phyloP scores from a whole-genome alignment of 1,140 invertebrate species.

The Meloidogyne floridensis region DNA sequence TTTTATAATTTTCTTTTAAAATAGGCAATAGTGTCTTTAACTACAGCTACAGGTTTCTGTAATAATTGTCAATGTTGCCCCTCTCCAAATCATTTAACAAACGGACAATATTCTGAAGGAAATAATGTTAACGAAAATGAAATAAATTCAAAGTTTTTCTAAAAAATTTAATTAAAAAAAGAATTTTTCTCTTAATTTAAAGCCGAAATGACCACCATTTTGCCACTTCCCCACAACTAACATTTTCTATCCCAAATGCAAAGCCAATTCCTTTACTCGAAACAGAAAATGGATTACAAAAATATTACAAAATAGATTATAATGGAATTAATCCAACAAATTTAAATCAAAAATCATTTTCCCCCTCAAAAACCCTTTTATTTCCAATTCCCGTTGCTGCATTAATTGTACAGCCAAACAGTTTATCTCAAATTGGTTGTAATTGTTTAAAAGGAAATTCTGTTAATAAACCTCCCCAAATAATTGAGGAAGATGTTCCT shows the following conservation, averaged over 20 bases:
- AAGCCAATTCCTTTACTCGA: neutral
- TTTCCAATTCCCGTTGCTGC: neutral
- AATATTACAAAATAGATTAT: neutral
- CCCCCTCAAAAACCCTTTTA: no score
- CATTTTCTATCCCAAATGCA: neutral
- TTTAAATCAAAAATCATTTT: neutral
- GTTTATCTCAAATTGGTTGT: no score
- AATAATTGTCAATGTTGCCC: slow-evolving; percentile 1
- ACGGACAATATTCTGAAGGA: neutral
- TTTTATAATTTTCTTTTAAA: no score
- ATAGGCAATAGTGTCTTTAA: neutral
- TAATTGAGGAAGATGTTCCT: slow-evolving; percentile 4
- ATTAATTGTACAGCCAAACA: neutral
- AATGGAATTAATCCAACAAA: neutral
- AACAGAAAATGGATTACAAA: neutral
- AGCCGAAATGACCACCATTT: no score
- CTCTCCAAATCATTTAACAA: neutral
- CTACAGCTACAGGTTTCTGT: neutral
- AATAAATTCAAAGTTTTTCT: neutral
- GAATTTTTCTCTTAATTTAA: neutral
- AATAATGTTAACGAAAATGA: neutral
- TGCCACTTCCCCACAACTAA: neutral
- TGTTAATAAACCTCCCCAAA: neutral
- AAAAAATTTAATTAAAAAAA: neutral
- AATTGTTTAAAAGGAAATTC: neutral